These are phyloP conservation scores for Neopelma chrysocephalum DNA, from an alignment of 2,797 vertebrate species.

Conservation along the genomic window DNA sequence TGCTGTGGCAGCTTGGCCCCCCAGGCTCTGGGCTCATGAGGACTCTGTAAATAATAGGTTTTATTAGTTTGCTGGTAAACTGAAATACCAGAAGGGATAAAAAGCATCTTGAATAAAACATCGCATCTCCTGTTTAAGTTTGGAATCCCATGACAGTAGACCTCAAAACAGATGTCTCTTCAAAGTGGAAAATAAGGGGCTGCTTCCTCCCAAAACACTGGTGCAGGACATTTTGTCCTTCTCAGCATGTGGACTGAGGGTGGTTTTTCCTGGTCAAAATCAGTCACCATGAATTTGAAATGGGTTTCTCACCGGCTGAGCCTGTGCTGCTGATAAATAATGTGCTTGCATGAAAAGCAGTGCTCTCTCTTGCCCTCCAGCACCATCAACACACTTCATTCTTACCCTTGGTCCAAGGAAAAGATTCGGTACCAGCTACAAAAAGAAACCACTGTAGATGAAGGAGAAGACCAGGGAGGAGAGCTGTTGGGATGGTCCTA, in stretches of 20 bases:
- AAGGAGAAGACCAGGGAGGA: not conserved
- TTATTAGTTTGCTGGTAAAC: constrained; percentile 33
- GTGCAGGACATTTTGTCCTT: not conserved
- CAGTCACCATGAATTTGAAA: not conserved
- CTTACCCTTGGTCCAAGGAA: not conserved
- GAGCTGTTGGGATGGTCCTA: not conserved
- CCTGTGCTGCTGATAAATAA: not conserved
- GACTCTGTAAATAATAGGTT: constrained; percentile 42
- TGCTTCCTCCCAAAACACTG: not conserved
- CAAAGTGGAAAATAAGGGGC: not conserved
- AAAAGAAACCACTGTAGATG: not conserved
- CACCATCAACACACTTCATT: not conserved
- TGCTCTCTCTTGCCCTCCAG: not conserved
- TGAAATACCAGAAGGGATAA: constrained; percentile 28
- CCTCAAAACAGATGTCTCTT: constrained; percentile 19
- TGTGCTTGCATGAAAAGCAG: not conserved
- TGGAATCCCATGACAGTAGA: not conserved
- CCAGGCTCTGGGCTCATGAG: not conserved
- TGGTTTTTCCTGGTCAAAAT: not conserved
- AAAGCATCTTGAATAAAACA: constrained; percentile 46
- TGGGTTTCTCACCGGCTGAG: not conserved
- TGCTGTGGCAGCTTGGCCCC: not conserved
- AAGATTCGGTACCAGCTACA: not conserved
- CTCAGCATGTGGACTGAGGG: not conserved
- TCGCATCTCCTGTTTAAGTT: constrained; percentile 27